Evolutionary conservation across 2,113 vertebrate species (phyloP).

Genomic region (Amphilophus citrinellus): DNA sequence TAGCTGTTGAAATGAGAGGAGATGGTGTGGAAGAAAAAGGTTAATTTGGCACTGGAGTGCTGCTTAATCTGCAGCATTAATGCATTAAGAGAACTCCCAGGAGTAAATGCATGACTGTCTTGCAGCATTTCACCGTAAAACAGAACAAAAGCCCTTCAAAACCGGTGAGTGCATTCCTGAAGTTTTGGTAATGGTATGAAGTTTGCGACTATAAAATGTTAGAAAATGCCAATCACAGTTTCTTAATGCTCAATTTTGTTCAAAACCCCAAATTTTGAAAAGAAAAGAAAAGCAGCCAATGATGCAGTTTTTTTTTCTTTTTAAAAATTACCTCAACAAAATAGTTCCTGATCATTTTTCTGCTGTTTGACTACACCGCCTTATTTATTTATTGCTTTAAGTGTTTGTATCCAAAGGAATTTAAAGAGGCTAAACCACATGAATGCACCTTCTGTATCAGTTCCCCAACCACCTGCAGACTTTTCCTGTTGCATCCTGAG

Average conservation of each 20-base stretch:
- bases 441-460: slow-evolving; percentile 74
- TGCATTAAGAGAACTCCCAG: not conserved
- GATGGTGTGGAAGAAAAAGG: slow-evolving; percentile 17
- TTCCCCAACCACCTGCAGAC: slow-evolving; percentile 68
- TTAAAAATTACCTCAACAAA: not conserved
- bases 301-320: not conserved
- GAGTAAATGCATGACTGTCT: not conserved
- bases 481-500: slow-evolving; percentile 51
- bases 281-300: not conserved
- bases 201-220: not conserved
- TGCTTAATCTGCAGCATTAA: not conserved
- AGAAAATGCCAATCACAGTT: not conserved
- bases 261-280: not conserved
- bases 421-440: slow-evolving; percentile 54
- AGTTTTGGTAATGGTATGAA: not conserved
- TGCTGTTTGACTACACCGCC: not conserved
- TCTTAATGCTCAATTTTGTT: not conserved
- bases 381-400: slow-evolving; percentile 9
- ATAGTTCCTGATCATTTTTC: not conserved
- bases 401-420: not conserved
- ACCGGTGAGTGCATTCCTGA: not conserved
- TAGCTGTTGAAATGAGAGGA: not conserved
- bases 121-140: not conserved
- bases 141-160: not conserved
- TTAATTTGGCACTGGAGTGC: not conserved